Evolutionary conservation across 2,888 invertebrate species (phyloP), one percentile per base, ranked within the genome.

Genomic region (Cephus spinipes): DNA sequence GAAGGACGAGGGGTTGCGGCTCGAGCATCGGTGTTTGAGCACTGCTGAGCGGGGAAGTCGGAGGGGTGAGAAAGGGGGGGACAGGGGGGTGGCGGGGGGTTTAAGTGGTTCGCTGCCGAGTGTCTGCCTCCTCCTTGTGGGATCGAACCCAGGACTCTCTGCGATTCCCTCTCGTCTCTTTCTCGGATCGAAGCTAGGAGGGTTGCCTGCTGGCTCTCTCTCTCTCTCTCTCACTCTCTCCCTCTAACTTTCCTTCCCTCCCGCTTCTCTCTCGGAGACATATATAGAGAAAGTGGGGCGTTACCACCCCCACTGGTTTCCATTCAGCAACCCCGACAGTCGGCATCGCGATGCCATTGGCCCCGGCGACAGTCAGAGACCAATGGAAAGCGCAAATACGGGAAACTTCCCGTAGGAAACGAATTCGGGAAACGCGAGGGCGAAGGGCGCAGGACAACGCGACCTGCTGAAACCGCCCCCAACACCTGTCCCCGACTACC

Each of bases 341-440:
- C 87, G 89, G 88, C 88, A 90, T 90, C 84, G 88, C 83, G 83
- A 87, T 90, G 88, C 90, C 89, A 91, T 91, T 91, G 91, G 91
- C 87, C 87, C 87, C 83, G 80, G 86, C 89, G 90, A 90, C 90
- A 91, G 86, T 90, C 91, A 87, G 87, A 90, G 89, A 89, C 89
- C 91, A 91, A 89, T 89, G 89, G 86, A 87, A 87, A 86, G 87
- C 86, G 86, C 89, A 90, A 89, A 89, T 89, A 89, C 89, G 82
- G 80, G 85, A 85, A 85, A 88, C 85, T 78, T 74, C 83, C 82
- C 76, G 80, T 77, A 79, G 31, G 73, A 87, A 85, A 85, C 83
- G 84, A 87, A 86, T 86, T 77, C 86, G 83, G 79, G 85, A 83
- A 87, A 86, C 81, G 81, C 80, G 80, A 81, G 79, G 82, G 77